Evolutionary conservation across 2,113 vertebrate species (phyloP), one percentile per base, ranked within the genome.

Genomic region (Perca fluviatilis): DNA sequence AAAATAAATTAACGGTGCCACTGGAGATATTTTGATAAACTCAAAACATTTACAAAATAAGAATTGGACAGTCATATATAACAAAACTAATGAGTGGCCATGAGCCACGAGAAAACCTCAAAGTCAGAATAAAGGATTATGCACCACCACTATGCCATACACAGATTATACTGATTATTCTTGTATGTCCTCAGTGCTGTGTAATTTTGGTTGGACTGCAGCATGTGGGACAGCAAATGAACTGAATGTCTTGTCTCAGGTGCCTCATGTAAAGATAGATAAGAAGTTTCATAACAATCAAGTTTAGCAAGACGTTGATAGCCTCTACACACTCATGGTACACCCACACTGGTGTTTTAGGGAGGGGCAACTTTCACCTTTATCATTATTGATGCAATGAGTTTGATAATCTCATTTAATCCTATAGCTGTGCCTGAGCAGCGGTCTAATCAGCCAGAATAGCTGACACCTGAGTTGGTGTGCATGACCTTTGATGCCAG

Each of bases 11-110:
- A 61, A 60, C 11, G 16, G 3, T 15, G 70, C 82, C 8, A 4
- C 3, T 21, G 13, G 0, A 15, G 16, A 53, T n/a, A 49, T 33
- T 77, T 47, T 25, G 23, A 62, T 33, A 23, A 12, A 11, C 67
- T 30, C 47, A 50, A 69, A 50, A 69, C 47, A 53, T 51, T 67
- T 69, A 71, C 46, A 50, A 16, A 63, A 36, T 46, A 50, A 50
- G 25, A 36, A 18, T 13, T 27, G 2, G 74, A 54, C 18, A 65
- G 18, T 60, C n/a, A 2, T 16, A 23, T 30, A 54, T 30, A 6
- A 43, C n/a, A 23, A 27, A 78, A 67, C 9, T 54, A 40, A 23
- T 23, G 1, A 67, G 30, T 49, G 16, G 25, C 40, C n/a, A 64
- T 7, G 21, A 43, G 36, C n/a, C 6, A 47, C 13, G 43, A 46